These are phyloP conservation scores for Epizoanthus illoricatus DNA, from an alignment of 92 coral and sea anemone genomes.

Conservation along the genomic window DNA sequence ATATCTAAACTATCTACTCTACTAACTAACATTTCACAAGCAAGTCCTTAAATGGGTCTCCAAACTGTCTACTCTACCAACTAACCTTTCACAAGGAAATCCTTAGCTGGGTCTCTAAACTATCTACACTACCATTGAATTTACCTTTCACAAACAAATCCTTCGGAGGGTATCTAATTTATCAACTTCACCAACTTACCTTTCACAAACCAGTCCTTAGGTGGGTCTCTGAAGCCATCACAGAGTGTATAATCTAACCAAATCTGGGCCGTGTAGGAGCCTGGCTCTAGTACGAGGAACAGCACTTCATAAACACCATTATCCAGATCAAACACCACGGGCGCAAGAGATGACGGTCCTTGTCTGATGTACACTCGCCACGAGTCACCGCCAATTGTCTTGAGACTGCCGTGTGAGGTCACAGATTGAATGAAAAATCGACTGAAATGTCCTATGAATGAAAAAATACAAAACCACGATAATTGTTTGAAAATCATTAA, in stretches of 20 bases:
- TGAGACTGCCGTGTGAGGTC: conserved; percentile 46
- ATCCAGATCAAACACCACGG: conserved; percentile 71
- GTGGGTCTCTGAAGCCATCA: conserved; percentile 83
- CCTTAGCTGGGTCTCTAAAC: neutral
- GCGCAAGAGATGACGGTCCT: conserved; percentile 87
- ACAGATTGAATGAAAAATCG: conserved; percentile 80
- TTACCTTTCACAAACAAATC: neutral
- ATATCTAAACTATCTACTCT: too few relatives aligned
- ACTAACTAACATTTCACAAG: too few relatives aligned
- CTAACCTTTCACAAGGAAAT: too few relatives aligned
- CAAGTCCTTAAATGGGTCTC: too few relatives aligned
- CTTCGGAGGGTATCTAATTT: too few relatives aligned
- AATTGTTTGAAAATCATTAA: neutral
- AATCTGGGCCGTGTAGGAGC: conserved; percentile 64
- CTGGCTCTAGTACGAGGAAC: conserved; percentile 71
- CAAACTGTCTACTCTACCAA: too few relatives aligned
- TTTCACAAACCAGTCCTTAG: conserved; percentile 63
- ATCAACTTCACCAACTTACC: conserved; percentile 37
- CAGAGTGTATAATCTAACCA: conserved; percentile 76
- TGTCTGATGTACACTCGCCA: conserved; percentile 79
- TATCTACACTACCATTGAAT: neutral
- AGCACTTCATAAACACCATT: conserved; percentile 79
- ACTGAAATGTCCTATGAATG: conserved; percentile 67
- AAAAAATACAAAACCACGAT: neutral
- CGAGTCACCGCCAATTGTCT: conserved; percentile 79